Percentiles rank a stretch among this genome's conserved stretches.
Conservation (phyloP, 2,888 invertebrate species). For the Ptilodon capucinus region DNA sequence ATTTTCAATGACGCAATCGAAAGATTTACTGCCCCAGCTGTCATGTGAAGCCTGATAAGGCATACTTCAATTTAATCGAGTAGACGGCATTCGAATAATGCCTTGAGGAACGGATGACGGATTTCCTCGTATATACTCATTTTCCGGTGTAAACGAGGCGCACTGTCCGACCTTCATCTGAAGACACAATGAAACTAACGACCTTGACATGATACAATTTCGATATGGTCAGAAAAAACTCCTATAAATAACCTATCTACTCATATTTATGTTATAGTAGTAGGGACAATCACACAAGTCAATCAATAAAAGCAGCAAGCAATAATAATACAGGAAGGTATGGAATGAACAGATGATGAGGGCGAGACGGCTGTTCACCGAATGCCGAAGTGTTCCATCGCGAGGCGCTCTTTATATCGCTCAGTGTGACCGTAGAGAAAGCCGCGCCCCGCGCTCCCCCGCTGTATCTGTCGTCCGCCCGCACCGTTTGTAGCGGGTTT, state of each 20-base stretch:
- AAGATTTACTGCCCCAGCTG: constrained; percentile 41
- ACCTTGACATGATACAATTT: constrained; percentile 77
- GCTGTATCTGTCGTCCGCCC: constrained; percentile 60
- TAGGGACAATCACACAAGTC: constrained; percentile 62
- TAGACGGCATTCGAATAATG: constrained; percentile 58
- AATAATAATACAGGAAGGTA: constrained; percentile 57
- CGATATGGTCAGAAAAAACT: constrained; percentile 70
- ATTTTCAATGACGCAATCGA: constrained; percentile 48
- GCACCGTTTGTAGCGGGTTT: constrained; percentile 74
- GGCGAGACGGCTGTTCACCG: constrained; percentile 81
- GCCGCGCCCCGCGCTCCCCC: constrained; percentile 74
- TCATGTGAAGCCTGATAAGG: constrained; percentile 43
- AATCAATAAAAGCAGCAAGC: constrained; percentile 56
- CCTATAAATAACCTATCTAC: constrained; percentile 68
- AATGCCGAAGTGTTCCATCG: constrained; percentile 79
- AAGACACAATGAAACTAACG: constrained; percentile 77
- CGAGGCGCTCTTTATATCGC: constrained; percentile 79
- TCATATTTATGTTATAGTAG: constrained; percentile 66
- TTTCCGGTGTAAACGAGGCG: constrained; percentile 72
- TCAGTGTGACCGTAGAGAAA: constrained; percentile 74
- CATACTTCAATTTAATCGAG: constrained; percentile 44
- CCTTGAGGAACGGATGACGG: constrained; percentile 75
- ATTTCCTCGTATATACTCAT: constrained; percentile 72
- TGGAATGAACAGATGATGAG: constrained; percentile 65
- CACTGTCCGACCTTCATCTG: constrained; percentile 71